phyloP scores from a whole-genome alignment of 1,140 invertebrate genomes.

The Alviniconcha marisindica region DNA sequence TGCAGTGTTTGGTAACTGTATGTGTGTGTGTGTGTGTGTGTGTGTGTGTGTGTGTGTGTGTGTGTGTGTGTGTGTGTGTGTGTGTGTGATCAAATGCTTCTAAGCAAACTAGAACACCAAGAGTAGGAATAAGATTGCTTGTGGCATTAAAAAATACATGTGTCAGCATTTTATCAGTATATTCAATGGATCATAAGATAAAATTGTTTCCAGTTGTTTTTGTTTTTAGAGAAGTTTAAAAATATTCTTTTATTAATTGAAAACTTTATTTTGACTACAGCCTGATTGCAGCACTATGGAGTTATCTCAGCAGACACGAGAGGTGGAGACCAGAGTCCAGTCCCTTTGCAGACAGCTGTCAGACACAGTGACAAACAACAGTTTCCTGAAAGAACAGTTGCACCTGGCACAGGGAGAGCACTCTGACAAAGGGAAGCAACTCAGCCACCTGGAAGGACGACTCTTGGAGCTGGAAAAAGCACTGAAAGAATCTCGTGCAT shows the following conservation, averaged over 20 bases:
- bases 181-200: too few species aligned
- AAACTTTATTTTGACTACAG: conserved; percentile 9
- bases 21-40: too few species aligned
- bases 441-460: conserved; percentile 42
- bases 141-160: too few species aligned
- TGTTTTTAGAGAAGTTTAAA: background rate
- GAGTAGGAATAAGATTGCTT: too few species aligned
- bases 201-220: too few species aligned
- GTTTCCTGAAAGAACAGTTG: conserved; percentile 29
- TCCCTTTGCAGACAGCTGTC: conserved; percentile 28
- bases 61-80: too few species aligned
- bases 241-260: background rate
- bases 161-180: too few species aligned
- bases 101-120: too few species aligned
- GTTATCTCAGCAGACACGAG: background rate
- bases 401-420: conserved; percentile 38
- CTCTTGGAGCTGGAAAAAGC: conserved; percentile 31
- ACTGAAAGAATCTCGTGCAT: conserved; percentile 24
- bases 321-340: conserved; percentile 25
- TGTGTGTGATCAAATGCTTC: too few species aligned
- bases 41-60: too few species aligned
- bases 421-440: conserved; percentile 48
- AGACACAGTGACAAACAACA: conserved; percentile 23
- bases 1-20: too few species aligned
- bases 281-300: conserved; percentile 3